Base-by-base conservation (phyloP, 2,888 invertebrate species). In the Drosophila buzzatii region DNA sequence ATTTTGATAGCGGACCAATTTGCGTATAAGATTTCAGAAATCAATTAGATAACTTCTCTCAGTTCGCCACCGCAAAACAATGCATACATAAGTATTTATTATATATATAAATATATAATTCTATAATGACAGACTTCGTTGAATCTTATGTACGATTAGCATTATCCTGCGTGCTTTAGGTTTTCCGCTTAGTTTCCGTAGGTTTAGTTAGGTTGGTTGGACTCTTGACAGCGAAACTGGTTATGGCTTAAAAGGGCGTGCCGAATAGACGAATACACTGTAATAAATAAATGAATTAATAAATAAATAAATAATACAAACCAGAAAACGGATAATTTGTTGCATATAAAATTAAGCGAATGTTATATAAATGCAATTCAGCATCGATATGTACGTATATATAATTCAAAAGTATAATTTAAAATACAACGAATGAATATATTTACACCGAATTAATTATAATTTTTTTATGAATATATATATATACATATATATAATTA, bases 1-100 rank as follows among this genome's bases (percentile, higher is more conserved):
- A 85, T 89, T 91, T 92, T 86, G 88, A 92, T 91, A 92, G 92
- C 91, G 92, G 92, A 92, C 92, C 92, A 92, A 92, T 92, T 91
- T 91, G 92, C 90, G 85, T 91, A 92, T 92, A 92, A 92, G 92
- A 91, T 88, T 87, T 82, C 77, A 79, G 78, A 89, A 86, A 88
- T 88, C 84, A 81, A 78, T 82, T 90, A 90, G 90, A 89, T 72
- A 79, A 85, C 90, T 81, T 89, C 64, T 76, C 83, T 89, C 70
- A 59, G 83, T 85, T 85, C 84, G 82, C 89, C 87, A 86, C 89
- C 81, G 87, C 18, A 67, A 66, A 62, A 23, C 20, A 73, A 69
- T 53, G 57, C 76, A 70, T 76, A 76, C 56, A 61, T 68, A 68
- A 63, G 57, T 60, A 65, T 33, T 27, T 27, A 27, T 47, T 65